Base-by-base conservation (phyloP, 2,113 vertebrate species). In the Saguinus imperator region DNA sequence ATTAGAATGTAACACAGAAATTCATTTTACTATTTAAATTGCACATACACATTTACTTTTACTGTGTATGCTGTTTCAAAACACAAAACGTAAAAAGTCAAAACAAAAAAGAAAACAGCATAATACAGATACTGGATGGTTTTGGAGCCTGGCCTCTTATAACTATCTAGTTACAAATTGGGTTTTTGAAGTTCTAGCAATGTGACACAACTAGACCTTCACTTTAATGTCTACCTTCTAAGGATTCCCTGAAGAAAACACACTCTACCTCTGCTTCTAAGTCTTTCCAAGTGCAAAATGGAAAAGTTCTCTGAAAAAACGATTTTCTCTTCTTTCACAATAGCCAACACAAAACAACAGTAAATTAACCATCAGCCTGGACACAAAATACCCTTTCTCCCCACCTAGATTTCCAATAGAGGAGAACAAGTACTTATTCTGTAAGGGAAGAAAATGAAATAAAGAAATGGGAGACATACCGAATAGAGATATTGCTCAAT, bases 11-110 rank as follows among this genome's bases (percentile, higher is more conserved):
- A 72, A 64, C 14, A 52, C 11, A 64, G 37, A 45, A 82, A 77
- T 64, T 96, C 68, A 64, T 82, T 76, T 96, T 70, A 64, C 55
- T 66, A 83, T 80, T 83, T 92, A 89, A 79, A 91, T 9, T 81
- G 37, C 18, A 76, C 27, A 83, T 29, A 83, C 57, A 80, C 27
- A 61, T 75, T 18, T 57, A 76, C 5, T 70, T 70, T 66, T 58
- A 58, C 40, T 87, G 32, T 57, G 21, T 27, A 40, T 80, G 16
- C 50, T 91, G 13, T 88, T 93, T 91, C 55, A 94, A 87, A 93
- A 95, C 82, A 86, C 50, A 81, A 43, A 58, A 85, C 6, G 52
- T 75, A 66, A 5, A 35, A 83, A 75, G 32, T 16, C 37, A 79
- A 70, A 88, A 66, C 12, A 79, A 92, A 21, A 66, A 55, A 48